Base-by-base conservation (phyloP, 2,888 invertebrate genomes). In the Myathropa florea region DNA sequence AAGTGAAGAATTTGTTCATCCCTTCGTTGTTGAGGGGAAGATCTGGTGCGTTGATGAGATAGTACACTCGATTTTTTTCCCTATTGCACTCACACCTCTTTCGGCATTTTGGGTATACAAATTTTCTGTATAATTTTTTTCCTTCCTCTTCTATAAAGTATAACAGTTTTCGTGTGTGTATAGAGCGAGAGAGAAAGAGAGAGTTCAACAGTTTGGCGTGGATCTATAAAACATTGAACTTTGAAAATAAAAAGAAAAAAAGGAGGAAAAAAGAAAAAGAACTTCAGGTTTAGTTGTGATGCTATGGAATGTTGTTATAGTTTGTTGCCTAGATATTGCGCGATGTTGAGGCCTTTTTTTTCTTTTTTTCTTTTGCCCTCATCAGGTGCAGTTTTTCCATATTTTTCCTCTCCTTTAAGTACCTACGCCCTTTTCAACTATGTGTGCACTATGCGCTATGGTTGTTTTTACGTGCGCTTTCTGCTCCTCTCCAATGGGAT, bases 181-280 rank as follows among this genome's bases (percentile, higher is more conserved):
- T 75, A 75, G 70, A 46, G 46, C 46, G 18, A 46, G 46, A 18
- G 46, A 46, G 46, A 46, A 46, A 82, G 79, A 79, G 72, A 76
- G 83, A 86, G 86, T 86, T 86, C 86, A 86, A 86, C 86, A 86
- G 86, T 86, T 86, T 86, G 86, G 86, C 86, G 86, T 86, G 86
- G 86, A 83, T 86, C 70, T 78, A 70, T 83, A 79, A 86, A 86
- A 72, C 83, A 78, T 77, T 77, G 77, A 77, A 77, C 77, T 70
- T 68, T 77, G 59, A 59, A 65, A 39, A 75, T 24, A 72, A 73
- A 64, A 77, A 68, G 21, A 61, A 70, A 72, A 53, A 28, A 36
- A 33, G 6, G 18, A 2, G 18, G 21, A 61, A 36, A 39, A 63
- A 46, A 46, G 26, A 28, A 70, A 26, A 23, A 30, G 14, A 46